Percentiles rank a stretch among this genome's conserved stretches.
Conservation (phyloP, 2,113 vertebrate genomes). For the Melanerpes formicivorus region DNA sequence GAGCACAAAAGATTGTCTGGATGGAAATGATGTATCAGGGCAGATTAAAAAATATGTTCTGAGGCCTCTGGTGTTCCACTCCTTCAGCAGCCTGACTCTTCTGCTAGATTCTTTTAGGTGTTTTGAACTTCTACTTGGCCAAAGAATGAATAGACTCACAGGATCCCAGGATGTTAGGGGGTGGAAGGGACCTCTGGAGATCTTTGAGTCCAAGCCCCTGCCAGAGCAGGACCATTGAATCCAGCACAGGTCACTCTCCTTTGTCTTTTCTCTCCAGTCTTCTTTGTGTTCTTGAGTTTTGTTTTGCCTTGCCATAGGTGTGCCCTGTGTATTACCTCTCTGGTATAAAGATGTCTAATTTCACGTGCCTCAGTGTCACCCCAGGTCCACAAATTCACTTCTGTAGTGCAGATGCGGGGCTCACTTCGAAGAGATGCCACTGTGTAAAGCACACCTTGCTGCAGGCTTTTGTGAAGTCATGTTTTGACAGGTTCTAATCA, state of each 20-base stretch:
- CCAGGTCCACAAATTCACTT: not conserved
- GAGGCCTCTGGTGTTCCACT: not conserved
- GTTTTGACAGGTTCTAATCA: conserved; percentile 53
- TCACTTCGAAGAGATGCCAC: not conserved
- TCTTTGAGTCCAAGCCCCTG: no score
- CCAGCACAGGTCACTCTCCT: not conserved
- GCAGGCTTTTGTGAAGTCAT: conserved; percentile 20
- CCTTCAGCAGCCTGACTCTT: not conserved
- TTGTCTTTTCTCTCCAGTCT: not conserved
- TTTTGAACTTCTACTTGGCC: not conserved
- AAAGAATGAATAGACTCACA: not conserved
- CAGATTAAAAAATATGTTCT: not conserved
- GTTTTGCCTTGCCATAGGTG: not conserved
- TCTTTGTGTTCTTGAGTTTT: not conserved
- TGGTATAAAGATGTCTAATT: not conserved
- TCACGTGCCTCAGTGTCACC: not conserved
- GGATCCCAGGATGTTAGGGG: no score
- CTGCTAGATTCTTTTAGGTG: not conserved
- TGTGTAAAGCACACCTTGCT: conserved; percentile 1
- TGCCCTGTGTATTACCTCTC: not conserved
- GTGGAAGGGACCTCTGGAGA: no score
- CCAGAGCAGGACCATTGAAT: no score
- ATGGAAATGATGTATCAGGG: not conserved
- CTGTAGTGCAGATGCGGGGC: not conserved
- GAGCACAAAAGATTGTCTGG: not conserved